Evolutionary conservation across 2,888 invertebrate genomes (phyloP).

Genomic region (Aethes cnicana): DNA sequence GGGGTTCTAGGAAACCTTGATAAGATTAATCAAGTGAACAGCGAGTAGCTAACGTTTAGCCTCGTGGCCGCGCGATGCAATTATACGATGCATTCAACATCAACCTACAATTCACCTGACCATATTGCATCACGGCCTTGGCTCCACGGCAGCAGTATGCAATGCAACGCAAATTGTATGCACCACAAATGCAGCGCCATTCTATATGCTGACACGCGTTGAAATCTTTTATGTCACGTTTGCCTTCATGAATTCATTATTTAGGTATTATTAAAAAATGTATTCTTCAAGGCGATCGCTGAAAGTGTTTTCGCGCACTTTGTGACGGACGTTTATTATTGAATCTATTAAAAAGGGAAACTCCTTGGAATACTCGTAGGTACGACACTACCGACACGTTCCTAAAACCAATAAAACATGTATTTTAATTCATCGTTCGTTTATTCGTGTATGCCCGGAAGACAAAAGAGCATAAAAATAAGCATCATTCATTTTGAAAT

Average conservation of each 20-base stretch:
- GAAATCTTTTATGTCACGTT: neutral
- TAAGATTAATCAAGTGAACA: neutral
- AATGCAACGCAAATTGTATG: conserved; percentile 59
- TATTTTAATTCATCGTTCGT: conserved; percentile 12
- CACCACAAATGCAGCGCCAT: conserved; percentile 38
- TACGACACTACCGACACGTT: conserved; percentile 3
- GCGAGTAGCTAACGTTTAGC: neutral
- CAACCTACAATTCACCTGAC: conserved; percentile 60
- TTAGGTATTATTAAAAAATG: conserved; percentile 7
- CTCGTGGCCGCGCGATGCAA: conserved; percentile 51
- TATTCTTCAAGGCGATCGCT: conserved; percentile 19
- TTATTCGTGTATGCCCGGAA: no score
- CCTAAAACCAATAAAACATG: conserved; percentile 10
- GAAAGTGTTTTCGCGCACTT: conserved; percentile 11
- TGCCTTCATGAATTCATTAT: no score
- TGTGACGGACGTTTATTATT: conserved; percentile 12
- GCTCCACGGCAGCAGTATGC: conserved; percentile 69
- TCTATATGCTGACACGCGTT: conserved; percentile 10
- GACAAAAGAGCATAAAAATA: neutral
- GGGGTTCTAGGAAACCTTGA: neutral
- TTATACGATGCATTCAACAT: conserved; percentile 60
- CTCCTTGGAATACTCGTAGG: conserved; percentile 6
- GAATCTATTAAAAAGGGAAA: conserved; percentile 5
- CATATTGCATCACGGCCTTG: conserved; percentile 76
- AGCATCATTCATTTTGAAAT: no score